Evolutionary conservation across 2,113 vertebrate species (phyloP).

Genomic region (Serinus canaria): DNA sequence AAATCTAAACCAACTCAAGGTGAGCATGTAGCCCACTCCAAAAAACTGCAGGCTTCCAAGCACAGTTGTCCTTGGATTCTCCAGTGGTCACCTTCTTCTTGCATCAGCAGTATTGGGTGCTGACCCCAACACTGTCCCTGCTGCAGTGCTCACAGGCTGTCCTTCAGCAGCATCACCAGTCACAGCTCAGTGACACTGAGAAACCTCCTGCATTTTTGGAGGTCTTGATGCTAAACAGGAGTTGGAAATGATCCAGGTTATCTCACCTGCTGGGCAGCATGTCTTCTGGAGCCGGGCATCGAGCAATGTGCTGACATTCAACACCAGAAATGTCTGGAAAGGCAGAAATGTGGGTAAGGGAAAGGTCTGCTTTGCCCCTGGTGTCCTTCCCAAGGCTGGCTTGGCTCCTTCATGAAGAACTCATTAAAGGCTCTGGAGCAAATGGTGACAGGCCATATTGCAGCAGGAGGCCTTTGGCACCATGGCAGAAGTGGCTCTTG

Average conservation of each 20-base stretch:
- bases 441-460: not conserved
- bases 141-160: not conserved
- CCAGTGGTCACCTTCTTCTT: not conserved
- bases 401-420: not conserved
- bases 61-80: not conserved
- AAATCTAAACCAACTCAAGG: not conserved
- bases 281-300: not conserved
- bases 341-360: not conserved
- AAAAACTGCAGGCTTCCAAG: not conserved
- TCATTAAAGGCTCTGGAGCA: not conserved
- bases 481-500: slow-evolving; percentile 4
- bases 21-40: not conserved
- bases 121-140: not conserved
- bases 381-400: not conserved
- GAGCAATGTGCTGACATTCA: not conserved
- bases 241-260: not conserved
- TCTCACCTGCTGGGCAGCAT: not conserved
- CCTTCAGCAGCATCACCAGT: not conserved
- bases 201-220: not conserved
- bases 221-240: not conserved
- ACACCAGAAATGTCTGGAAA: not conserved
- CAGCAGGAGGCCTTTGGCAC: slow-evolving; percentile 1
- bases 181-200: not conserved
- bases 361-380: not conserved
- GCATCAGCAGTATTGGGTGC: not conserved